Percentiles rank a stretch among this genome's conserved stretches.
Conservation (phyloP, 2,888 invertebrate genomes). For the Eristalis arbustorum region DNA sequence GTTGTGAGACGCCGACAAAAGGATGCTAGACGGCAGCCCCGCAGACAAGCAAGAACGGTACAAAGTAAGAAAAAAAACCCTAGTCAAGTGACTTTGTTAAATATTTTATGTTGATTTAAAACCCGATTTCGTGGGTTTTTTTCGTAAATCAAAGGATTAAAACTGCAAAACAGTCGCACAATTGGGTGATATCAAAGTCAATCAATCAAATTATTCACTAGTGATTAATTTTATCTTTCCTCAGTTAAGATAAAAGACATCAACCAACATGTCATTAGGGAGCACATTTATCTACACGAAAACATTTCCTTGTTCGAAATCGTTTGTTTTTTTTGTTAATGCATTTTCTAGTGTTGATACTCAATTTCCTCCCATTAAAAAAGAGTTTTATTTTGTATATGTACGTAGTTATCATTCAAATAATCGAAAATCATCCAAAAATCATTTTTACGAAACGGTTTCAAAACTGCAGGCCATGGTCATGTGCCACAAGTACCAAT, state of each 20-base stretch:
- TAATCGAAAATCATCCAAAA: too few relatives aligned
- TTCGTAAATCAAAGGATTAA: background rate
- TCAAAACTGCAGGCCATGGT: too few relatives aligned
- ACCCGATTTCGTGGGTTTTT: background rate
- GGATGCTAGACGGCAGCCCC: background rate
- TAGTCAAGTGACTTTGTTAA: background rate
- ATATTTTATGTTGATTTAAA: background rate
- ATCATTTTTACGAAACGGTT: too few relatives aligned
- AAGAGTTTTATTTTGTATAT: too few relatives aligned
- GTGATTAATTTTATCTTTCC: background rate
- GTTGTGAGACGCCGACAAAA: background rate
- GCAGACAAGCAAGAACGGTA: conserved; percentile 7
- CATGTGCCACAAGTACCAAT: too few relatives aligned
- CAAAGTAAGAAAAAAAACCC: background rate
- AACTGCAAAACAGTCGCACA: background rate
- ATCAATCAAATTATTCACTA: background rate
- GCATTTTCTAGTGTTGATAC: background rate
- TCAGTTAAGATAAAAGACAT: background rate
- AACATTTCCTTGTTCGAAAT: background rate
- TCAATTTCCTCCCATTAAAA: background rate
- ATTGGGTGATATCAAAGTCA: background rate
- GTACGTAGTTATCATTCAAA: too few relatives aligned
- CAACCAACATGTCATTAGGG: background rate
- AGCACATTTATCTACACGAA: background rate
- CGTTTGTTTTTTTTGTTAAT: background rate